Percentiles rank a stretch among this genome's conserved stretches.
phyloP scores from a whole-genome alignment of 2,888 invertebrate species.

The Phanerotoma sp. region DNA sequence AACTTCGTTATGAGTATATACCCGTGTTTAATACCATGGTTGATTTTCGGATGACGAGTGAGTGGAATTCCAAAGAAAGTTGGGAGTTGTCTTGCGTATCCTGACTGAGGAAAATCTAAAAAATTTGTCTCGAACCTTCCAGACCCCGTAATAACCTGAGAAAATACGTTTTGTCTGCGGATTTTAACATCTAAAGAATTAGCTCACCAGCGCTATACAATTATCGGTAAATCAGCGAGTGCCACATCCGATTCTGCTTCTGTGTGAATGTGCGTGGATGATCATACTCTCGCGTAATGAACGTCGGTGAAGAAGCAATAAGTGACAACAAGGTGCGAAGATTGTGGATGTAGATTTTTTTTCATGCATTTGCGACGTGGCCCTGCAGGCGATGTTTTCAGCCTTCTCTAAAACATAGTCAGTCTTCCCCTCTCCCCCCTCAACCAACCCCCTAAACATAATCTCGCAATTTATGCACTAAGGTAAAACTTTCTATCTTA shows the following conservation, averaged over 20 bases:
- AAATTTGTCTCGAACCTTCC: conserved; percentile 20
- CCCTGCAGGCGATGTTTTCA: too few relatives aligned
- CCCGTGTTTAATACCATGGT: neutral
- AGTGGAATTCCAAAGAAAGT: conserved; percentile 14
- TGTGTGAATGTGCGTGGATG: conserved; percentile 26
- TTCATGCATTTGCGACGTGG: too few relatives aligned
- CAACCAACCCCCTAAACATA: neutral
- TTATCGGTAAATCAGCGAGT: too few relatives aligned
- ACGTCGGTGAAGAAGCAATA: conserved; percentile 30
- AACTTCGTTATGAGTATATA: conserved; percentile 2
- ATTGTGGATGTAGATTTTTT: conserved; percentile 28
- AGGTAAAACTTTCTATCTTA: neutral
- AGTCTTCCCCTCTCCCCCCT: neutral
- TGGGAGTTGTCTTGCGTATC: conserved; percentile 12
- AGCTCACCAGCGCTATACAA: conserved; percentile 36
- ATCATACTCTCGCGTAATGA: conserved; percentile 34
- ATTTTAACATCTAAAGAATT: conserved; percentile 36
- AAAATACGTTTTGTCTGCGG: conserved; percentile 35
- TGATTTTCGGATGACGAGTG: conserved; percentile 16
- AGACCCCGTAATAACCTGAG: too few relatives aligned
- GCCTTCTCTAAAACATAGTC: neutral
- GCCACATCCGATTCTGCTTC: too few relatives aligned
- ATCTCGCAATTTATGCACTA: conserved; percentile 6
- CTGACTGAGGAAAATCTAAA: conserved; percentile 13
- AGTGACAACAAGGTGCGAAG: conserved; percentile 39